These are phyloP conservation scores for Caranx melampygus DNA, from an alignment of 2,113 vertebrate species.

Conservation along the genomic window DNA sequence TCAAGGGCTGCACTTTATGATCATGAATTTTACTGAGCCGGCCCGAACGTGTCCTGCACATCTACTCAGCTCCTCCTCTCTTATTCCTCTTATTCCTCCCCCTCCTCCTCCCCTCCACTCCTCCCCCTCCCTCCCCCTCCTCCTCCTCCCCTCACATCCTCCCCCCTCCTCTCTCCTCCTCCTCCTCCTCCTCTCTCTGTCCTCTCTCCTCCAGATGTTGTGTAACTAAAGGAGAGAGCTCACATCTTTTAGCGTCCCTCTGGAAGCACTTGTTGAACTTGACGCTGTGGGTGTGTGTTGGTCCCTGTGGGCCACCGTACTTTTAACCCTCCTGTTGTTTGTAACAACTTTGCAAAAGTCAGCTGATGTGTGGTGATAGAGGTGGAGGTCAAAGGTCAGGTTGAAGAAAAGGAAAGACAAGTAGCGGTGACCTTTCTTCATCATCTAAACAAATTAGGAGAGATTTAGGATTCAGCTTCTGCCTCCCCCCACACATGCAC, in stretches of 20 bases:
- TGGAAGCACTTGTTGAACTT: too few species aligned
- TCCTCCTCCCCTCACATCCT: too few species aligned
- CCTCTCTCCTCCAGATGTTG: neutral
- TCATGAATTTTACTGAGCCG: slow-evolving; percentile 70
- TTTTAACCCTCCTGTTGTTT: too few species aligned
- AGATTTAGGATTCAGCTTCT: too few species aligned
- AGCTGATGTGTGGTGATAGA: slow-evolving; percentile 3
- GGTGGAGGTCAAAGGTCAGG: too few species aligned
- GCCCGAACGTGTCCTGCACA: slow-evolving; percentile 54
- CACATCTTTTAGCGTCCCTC: too few species aligned
- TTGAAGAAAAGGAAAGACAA: neutral
- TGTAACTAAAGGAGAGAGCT: too few species aligned
- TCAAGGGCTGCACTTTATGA: slow-evolving; percentile 75
- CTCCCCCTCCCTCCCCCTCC: slow-evolving; percentile 14
- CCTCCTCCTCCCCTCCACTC: neutral
- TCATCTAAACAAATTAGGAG: too few species aligned
- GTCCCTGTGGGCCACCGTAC: too few species aligned
- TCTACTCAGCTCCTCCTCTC: slow-evolving; percentile 34
- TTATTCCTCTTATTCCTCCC: neutral
- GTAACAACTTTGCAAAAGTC: too few species aligned
- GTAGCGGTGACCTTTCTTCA: neutral
- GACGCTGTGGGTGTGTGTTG: too few species aligned
- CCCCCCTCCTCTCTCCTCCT: slow-evolving; percentile 9
- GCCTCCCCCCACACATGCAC: neutral
- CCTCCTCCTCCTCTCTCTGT: neutral